phyloP scores from a whole-genome alignment of 2,113 vertebrate genomes.

The Oceanites oceanicus region DNA sequence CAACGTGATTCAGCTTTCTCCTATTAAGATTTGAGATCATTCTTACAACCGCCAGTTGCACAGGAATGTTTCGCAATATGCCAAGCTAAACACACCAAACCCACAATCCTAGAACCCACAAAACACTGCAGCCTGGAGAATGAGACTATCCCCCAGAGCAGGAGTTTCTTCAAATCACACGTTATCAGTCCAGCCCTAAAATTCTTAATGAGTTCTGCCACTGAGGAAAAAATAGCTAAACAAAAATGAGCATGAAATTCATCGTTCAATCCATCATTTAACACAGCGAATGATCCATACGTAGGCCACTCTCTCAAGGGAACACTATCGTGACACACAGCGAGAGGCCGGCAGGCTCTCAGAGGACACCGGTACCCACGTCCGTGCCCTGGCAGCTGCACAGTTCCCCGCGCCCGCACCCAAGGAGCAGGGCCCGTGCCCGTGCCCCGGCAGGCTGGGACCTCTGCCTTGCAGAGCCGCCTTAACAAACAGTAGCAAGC shows the following conservation, averaged over 20 bases:
- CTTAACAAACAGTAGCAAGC: not conserved
- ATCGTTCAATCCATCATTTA: not conserved
- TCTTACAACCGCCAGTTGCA: not conserved
- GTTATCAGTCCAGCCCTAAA: not conserved
- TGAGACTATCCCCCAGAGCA: not conserved
- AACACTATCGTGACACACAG: not conserved
- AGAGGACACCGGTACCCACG: rapidly evolving
- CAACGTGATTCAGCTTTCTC: not conserved
- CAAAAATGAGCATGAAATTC: not conserved
- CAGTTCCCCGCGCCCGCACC: rapidly evolving
- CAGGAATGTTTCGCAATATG: not conserved
- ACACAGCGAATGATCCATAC: not conserved
- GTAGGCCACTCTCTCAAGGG: rapidly evolving
- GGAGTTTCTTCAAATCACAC: not conserved
- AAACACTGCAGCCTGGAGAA: not conserved
- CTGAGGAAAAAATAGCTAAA: not conserved
- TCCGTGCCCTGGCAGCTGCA: not conserved
- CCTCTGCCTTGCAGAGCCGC: not conserved
- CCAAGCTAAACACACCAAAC: not conserved
- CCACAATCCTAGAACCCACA: not conserved
- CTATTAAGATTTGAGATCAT: not conserved
- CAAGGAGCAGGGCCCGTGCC: not conserved
- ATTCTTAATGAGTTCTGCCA: not conserved
- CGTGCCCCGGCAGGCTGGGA: too few species aligned
- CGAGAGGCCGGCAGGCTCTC: not conserved